Evolutionary conservation across 2,888 invertebrate genomes (phyloP).

Genomic region (Strigamia crassipes): DNA sequence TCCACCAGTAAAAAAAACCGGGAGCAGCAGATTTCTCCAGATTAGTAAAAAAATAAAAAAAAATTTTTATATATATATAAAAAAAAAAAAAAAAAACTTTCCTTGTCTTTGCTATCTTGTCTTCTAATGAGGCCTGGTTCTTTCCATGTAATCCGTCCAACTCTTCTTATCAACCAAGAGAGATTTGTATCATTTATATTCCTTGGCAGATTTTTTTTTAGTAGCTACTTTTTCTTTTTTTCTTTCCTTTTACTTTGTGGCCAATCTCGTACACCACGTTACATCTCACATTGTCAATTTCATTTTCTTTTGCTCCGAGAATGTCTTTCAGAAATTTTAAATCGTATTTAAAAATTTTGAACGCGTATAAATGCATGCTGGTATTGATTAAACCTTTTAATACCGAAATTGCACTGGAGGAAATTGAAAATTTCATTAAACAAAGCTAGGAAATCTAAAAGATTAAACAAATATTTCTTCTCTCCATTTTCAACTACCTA

Average conservation of each 20-base stretch:
- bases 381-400: too few species aligned
- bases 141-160: slow-evolving; percentile 39
- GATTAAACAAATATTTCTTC: too few species aligned
- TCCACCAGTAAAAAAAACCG: not conserved
- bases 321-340: not conserved
- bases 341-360: not conserved
- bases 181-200: slow-evolving; percentile 42
- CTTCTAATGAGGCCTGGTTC: slow-evolving; percentile 32
- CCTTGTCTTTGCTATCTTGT: slow-evolving; percentile 33
- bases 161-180: slow-evolving; percentile 35
- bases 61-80: not conserved
- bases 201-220: slow-evolving; percentile 28
- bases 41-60: not conserved
- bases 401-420: too few species aligned
- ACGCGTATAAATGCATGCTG: not conserved
- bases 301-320: not conserved
- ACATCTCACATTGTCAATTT: not conserved
- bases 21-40: slow-evolving; percentile 20
- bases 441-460: too few species aligned
- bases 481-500: too few species aligned
- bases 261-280: slow-evolving; percentile 9
- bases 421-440: too few species aligned
- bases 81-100: not conserved
- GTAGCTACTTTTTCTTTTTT: not conserved
- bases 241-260: slow-evolving; percentile 1